Conservation (phyloP, 1,140 invertebrate genomes). For the Drosophila teissieri region DNA sequence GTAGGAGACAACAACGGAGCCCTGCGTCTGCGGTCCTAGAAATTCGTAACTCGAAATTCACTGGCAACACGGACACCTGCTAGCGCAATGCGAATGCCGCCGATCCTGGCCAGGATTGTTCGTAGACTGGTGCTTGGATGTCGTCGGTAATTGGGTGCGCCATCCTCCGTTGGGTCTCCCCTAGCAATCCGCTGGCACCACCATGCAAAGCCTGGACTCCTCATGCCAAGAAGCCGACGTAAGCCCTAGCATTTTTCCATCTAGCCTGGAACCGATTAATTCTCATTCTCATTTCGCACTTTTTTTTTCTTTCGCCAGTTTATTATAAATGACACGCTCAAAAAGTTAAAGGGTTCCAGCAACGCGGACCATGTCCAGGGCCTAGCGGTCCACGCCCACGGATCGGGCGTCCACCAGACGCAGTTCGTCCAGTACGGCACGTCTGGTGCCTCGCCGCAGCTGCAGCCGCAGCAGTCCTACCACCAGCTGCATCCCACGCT, state of each 20-base stretch:
- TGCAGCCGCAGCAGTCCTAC: constrained; percentile 61
- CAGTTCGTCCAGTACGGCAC: constrained; percentile 61
- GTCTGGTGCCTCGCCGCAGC: constrained; percentile 43
- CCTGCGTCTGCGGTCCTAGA: constrained; percentile 39
- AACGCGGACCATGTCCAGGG: constrained; percentile 63
- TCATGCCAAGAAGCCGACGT: constrained; percentile 88
- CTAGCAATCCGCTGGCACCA: constrained; percentile 85
- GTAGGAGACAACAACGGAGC: constrained; percentile 55
- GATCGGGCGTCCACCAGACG: constrained; percentile 56
- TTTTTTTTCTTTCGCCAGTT: constrained; percentile 50
- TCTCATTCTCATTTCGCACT: constrained; percentile 9
- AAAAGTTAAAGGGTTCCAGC: constrained; percentile 81
- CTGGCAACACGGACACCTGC: constrained; percentile 68
- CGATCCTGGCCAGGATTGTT: constrained; percentile 59
- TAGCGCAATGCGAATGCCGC: constrained; percentile 65
- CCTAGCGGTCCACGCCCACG: constrained; percentile 46
- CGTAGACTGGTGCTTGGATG: constrained; percentile 69
- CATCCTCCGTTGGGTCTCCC: constrained; percentile 66
- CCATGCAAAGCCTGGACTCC: constrained; percentile 88
- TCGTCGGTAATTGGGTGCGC: constrained; percentile 66
- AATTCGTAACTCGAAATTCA: constrained; percentile 24
- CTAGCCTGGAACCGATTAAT: not conserved
- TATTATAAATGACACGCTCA: constrained; percentile 84
- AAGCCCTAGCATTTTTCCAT: constrained; percentile 47
- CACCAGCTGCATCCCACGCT: constrained; percentile 68